Base-by-base conservation (phyloP, 2,888 invertebrate species). In the Eudemis profundana region DNA sequence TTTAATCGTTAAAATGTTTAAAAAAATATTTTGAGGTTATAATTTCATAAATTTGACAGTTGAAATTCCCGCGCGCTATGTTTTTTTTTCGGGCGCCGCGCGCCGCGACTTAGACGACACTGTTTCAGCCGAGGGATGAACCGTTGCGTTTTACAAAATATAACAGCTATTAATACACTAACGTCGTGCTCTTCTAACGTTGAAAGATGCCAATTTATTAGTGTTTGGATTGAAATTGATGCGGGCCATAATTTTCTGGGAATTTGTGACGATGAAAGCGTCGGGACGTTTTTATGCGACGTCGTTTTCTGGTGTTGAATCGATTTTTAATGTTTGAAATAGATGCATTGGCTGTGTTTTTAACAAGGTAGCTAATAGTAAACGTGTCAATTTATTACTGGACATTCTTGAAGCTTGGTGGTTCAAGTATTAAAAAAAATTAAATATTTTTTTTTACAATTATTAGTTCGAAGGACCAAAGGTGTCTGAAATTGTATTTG, bases 191-290 rank as follows among this genome's bases (percentile, higher is more conserved):
- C 74, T 70, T 72, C 78, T 78, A 75, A 74, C 69, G 88, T 78
- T 85, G 89, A 89, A 87, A 89, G 90, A 90, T 82, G 87, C 89
- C 89, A 90, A 92, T 91, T 92, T 92, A 92, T 91, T 89, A 87
- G 79, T 89, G 89, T 91, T 91, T 92, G 82, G 83, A 91, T 91
- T 89, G 87, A 89, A 91, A 92, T 90, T 89, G 91, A 92, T 90
- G 90, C 89, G 75, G 79, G 81, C 84, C 77, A 90, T 92, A 91
- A 88, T 89, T 92, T 85, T 83, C 83, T 81, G 78, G 81, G 86
- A 89, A 89, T 92, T 89, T 88, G 90, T 87, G 78, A 77, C 86
- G 89, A 73, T 87, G 91, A 90, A 88, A 90, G 87, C 84, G 76
- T 70, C 70, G 69, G 54, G 86, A 88, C 86, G 70, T 85, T 89